These are phyloP conservation scores for Paralvinella palmiformis DNA, from an alignment of 1,140 invertebrate species.

Conservation along the genomic window DNA sequence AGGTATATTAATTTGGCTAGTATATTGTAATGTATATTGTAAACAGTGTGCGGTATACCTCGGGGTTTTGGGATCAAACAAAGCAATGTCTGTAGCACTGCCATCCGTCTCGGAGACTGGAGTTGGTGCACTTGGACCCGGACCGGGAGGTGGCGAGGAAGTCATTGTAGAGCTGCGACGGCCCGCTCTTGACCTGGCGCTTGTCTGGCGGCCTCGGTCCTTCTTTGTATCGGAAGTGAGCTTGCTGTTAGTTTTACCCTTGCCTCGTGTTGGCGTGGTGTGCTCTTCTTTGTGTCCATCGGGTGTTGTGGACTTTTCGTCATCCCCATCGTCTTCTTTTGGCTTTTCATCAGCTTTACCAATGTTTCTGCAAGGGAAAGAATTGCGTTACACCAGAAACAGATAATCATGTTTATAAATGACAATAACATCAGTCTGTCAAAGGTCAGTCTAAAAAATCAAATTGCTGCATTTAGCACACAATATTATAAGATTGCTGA, in stretches of 20 bases:
- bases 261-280: slow-evolving; percentile 27
- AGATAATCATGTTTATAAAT: no score
- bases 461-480: no score
- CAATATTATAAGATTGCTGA: no score
- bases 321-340: slow-evolving; percentile 39
- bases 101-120: slow-evolving; percentile 42
- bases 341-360: slow-evolving; percentile 33
- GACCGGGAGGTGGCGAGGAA: slow-evolving; percentile 28
- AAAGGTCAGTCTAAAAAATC: no score
- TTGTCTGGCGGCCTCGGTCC: slow-evolving; percentile 32
- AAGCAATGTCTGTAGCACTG: neutral
- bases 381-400: no score
- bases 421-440: no score
- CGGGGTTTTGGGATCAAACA: no score
- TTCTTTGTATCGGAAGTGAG: slow-evolving; percentile 16
- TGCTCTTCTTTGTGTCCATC: slow-evolving; percentile 40
- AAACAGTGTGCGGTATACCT: no score
- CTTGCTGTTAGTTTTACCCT: slow-evolving; percentile 10
- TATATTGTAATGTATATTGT: no score
- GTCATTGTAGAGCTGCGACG: slow-evolving; percentile 23
- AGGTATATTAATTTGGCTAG: no score
- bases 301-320: slow-evolving; percentile 40
- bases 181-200: slow-evolving; percentile 28
- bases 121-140: slow-evolving; percentile 37
- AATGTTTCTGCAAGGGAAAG: slow-evolving; percentile 9